These are phyloP conservation scores for Argynnis bischoffii DNA, from an alignment of 2,888 invertebrate genomes.

Conservation along the genomic window DNA sequence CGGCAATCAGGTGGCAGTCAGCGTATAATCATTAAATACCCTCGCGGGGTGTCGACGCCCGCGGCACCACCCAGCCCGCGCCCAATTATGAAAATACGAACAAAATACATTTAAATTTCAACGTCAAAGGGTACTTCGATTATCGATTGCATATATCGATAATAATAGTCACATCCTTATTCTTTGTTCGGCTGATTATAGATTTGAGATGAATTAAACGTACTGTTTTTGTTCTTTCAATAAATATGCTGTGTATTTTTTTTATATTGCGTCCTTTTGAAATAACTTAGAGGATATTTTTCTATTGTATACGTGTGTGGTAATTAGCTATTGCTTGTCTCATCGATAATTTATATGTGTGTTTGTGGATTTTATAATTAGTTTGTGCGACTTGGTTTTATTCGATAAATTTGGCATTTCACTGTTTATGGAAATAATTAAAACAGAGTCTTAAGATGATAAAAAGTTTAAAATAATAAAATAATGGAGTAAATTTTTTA, in stretches of 20 bases:
- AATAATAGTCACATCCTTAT: conserved; percentile 57
- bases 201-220: conserved; percentile 22
- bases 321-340: not conserved
- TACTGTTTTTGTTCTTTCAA: conserved; percentile 18
- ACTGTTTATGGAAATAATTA: not conserved
- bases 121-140: conserved; percentile 59
- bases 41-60: conserved; percentile 78
- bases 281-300: not conserved
- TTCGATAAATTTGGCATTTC: not conserved
- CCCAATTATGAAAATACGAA: conserved; percentile 82
- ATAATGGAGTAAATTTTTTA: not conserved
- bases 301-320: not conserved
- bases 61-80: conserved; percentile 68
- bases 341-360: not conserved
- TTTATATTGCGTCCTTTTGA: conserved; percentile 4
- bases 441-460: not conserved
- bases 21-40: conserved; percentile 83
- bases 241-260: conserved; percentile 13
- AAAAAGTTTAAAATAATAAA: not conserved
- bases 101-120: conserved; percentile 78
- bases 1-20: conserved; percentile 81
- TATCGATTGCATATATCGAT: conserved; percentile 43
- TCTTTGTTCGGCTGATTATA: conserved; percentile 26
- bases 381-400: not conserved
- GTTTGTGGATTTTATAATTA: not conserved